phyloP scores from a whole-genome alignment of 2,888 invertebrate species.

The Apeira syringaria region DNA sequence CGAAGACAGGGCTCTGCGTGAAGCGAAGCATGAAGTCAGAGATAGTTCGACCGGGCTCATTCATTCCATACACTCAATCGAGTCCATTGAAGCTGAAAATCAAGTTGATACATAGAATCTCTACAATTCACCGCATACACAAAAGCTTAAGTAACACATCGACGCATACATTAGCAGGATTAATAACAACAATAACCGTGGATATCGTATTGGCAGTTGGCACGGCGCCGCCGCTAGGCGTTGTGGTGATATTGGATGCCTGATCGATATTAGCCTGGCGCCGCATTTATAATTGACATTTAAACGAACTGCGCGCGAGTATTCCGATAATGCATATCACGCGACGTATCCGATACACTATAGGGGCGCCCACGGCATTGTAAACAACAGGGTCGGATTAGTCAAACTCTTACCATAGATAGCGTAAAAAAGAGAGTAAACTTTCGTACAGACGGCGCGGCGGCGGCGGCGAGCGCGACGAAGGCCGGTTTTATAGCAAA shows the following conservation, averaged over 20 bases:
- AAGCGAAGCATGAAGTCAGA: slow-evolving; percentile 53
- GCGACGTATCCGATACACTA: slow-evolving; percentile 11
- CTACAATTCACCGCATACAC: too few relatives aligned
- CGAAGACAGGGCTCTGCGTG: slow-evolving; percentile 39
- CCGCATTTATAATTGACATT: slow-evolving; percentile 39
- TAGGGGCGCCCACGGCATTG: slow-evolving; percentile 2
- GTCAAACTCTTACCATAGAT: slow-evolving; percentile 44
- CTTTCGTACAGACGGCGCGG: slow-evolving; percentile 70
- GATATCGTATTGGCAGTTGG: slow-evolving; percentile 39
- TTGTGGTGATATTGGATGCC: slow-evolving; percentile 37
- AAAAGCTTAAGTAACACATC: too few relatives aligned
- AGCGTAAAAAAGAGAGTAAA: slow-evolving; percentile 43
- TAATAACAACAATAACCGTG: slow-evolving; percentile 43
- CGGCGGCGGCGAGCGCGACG: slow-evolving; percentile 29
- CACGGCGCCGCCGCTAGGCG: slow-evolving; percentile 20
- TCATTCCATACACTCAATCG: slow-evolving; percentile 30
- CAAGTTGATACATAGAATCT: too few relatives aligned
- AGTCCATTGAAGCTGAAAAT: slow-evolving; percentile 28
- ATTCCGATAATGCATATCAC: slow-evolving; percentile 30
- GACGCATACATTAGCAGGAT: slow-evolving; percentile 48
- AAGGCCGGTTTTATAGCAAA: slow-evolving; percentile 39
- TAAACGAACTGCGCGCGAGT: slow-evolving; percentile 30
- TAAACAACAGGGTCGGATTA: slow-evolving; percentile 22
- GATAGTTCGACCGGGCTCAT: slow-evolving; percentile 44
- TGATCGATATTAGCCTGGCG: slow-evolving; percentile 41